A percentile compares a stretch with the other conserved stretches of the same genome.
phyloP scores from a whole-genome alignment of 2,888 invertebrate genomes.

The Dascillus cervinus region DNA sequence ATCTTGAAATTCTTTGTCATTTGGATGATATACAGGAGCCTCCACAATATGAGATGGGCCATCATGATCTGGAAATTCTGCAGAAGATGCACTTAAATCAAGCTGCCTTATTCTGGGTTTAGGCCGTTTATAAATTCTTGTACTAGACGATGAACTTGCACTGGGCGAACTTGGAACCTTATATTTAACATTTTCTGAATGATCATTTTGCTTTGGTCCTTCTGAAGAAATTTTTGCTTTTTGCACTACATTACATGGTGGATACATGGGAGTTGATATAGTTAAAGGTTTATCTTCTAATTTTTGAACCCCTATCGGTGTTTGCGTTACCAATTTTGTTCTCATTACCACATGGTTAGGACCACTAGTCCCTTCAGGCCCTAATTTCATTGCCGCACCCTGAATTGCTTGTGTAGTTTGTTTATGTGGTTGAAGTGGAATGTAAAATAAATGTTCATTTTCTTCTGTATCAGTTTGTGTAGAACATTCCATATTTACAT shows the following conservation, averaged over 20 bases:
- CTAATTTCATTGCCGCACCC: constrained; percentile 58
- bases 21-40: constrained; percentile 74
- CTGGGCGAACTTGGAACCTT: constrained; percentile 41
- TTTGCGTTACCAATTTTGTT: constrained; percentile 57
- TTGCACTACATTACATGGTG: constrained; percentile 51
- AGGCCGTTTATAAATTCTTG: constrained; percentile 35
- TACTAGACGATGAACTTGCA: constrained; percentile 40
- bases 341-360: constrained; percentile 56
- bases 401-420: constrained; percentile 44
- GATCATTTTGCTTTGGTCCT: constrained; percentile 11
- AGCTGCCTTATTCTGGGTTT: constrained; percentile 27
- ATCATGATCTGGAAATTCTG: constrained; percentile 40
- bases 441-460: constrained; percentile 55
- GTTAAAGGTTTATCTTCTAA: constrained; percentile 14
- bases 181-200: constrained; percentile 34
- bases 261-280: constrained; percentile 30
- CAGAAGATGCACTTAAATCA: constrained; percentile 31
- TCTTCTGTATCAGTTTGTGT: constrained; percentile 45
- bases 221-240: constrained; percentile 39
- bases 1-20: constrained; percentile 78
- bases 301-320: constrained; percentile 28
- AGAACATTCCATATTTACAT: constrained; percentile 36
- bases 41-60: constrained; percentile 54
- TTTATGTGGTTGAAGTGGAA: constrained; percentile 49
- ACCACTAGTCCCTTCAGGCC: constrained; percentile 54